Conservation (phyloP, 1,140 invertebrate species). For the Ditylenchus dipsaci region DNA sequence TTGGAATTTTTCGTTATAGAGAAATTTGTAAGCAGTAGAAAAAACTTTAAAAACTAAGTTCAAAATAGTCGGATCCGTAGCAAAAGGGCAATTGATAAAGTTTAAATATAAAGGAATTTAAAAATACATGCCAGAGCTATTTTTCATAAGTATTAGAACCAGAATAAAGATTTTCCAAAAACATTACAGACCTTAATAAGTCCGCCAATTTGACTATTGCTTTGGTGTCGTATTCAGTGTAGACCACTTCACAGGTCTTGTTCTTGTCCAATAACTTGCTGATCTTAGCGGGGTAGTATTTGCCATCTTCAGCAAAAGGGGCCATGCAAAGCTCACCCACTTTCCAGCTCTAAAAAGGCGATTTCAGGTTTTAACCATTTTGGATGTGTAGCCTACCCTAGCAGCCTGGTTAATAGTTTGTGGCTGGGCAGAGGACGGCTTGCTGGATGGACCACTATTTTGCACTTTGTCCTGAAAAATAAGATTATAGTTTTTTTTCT, state of each 20-base stretch:
- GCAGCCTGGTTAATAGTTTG: slow-evolving; percentile 11
- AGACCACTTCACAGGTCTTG: slow-evolving; percentile 25
- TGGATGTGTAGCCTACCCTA: slow-evolving; percentile 5
- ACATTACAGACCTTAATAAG: slow-evolving; percentile 37
- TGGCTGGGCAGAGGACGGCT: too few species aligned
- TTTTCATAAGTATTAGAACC: too few species aligned
- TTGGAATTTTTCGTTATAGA: too few species aligned
- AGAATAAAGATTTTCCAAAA: too few species aligned
- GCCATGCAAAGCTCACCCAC: slow-evolving; percentile 37
- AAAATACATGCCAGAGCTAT: too few species aligned
- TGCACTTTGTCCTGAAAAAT: slow-evolving; percentile 3
- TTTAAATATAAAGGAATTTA: too few species aligned
- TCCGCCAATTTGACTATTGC: slow-evolving; percentile 30
- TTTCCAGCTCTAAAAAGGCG: slow-evolving; percentile 34
- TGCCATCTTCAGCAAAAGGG: slow-evolving; percentile 31
- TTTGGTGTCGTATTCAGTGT: slow-evolving; percentile 36
- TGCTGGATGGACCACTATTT: neutral
- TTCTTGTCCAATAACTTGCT: neutral
- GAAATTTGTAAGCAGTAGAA: too few species aligned
- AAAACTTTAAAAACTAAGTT: too few species aligned
- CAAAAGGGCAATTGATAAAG: too few species aligned
- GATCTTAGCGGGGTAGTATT: slow-evolving; percentile 39
- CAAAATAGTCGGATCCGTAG: too few species aligned
- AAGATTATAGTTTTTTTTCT: neutral
- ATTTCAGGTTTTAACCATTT: slow-evolving; percentile 7